Evolutionary conservation across 2,113 vertebrate genomes (phyloP), one percentile per base, ranked within the genome.

Genomic region (Chaetops frenatus): DNA sequence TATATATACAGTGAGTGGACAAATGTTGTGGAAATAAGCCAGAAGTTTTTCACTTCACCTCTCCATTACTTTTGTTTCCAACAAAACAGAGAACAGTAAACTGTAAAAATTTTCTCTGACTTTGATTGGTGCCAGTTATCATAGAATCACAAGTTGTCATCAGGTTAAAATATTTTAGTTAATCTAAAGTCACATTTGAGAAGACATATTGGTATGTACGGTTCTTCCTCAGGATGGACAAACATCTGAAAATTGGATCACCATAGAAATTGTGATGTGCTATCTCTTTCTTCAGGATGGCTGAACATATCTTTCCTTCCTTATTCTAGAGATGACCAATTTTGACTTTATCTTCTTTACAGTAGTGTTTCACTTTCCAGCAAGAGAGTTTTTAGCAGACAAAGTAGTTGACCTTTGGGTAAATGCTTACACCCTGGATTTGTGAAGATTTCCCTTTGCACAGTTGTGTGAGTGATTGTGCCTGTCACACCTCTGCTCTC

Each of bases 131-230:
- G 22, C 5, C 20, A 16, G 7, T 56, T 74, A 61, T 44, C 15
- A 51, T 21, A 48, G 36, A 22, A 51, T 77, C 3, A 20, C 44
- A 51, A 88, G 48, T 42, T 42, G 9, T 51, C 45, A 44, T 36
- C 5, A 22, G 7, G 7, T 56, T 70, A 56, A 65, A 70, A 57
- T 74, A 66, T 13, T 44, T 10, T 47, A 29, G 29, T 29, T 48
- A 40, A 71, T 33, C 16, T 35, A n/a, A 61, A 74, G 16, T 53
- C 36, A 29, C 21, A 40, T 80, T 71, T 65, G 24, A 71, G 15
- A 61, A 44, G 11, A 50, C 2, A 9, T 38, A 36, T 40, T 38
- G 23, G 6, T 33, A 29, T 2, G 0, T 16, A 48, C 4, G 1
- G 23, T 60, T 40, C 29, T 50, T 61, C 62, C n/a, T 67, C 42